phyloP scores from a whole-genome alignment of 2,797 vertebrate genomes.

The Muscicapa striata region DNA sequence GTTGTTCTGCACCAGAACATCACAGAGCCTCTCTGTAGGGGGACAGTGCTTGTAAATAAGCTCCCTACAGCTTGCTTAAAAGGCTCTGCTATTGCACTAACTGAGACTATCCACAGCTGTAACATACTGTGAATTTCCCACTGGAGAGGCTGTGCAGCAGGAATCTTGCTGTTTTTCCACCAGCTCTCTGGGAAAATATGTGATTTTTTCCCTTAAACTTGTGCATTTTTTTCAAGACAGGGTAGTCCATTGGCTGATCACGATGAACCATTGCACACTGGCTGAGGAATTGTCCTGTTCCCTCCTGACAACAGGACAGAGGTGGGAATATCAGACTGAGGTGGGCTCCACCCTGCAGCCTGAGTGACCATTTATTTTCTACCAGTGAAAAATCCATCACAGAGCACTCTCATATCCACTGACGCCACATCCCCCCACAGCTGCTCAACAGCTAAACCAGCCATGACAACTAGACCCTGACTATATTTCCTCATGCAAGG shows the following conservation, averaged over 20 bases:
- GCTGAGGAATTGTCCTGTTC: neutral
- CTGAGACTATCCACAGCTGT: neutral
- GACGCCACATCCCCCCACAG: neutral
- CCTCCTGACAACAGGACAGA: neutral
- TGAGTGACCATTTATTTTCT: neutral
- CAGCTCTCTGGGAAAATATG: neutral
- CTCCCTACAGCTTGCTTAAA: slow-evolving; percentile 25
- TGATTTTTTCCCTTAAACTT: neutral
- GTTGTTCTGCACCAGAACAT: neutral
- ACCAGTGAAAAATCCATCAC: neutral
- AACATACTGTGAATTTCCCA: neutral
- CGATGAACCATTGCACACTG: rapidly evolving
- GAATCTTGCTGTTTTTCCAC: neutral
- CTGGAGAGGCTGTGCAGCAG: neutral
- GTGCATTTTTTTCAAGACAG: neutral
- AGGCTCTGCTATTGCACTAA: neutral
- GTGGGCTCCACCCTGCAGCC: neutral
- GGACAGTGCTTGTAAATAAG: neutral
- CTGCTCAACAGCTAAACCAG: neutral
- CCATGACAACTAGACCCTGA: neutral
- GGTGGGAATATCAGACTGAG: neutral
- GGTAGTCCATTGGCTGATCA: neutral
- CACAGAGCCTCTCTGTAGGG: slow-evolving; percentile 36
- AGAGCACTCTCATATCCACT: neutral
- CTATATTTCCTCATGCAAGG: neutral